Conservation (phyloP, 2,797 vertebrate genomes). For the Malacoraja senta region DNA sequence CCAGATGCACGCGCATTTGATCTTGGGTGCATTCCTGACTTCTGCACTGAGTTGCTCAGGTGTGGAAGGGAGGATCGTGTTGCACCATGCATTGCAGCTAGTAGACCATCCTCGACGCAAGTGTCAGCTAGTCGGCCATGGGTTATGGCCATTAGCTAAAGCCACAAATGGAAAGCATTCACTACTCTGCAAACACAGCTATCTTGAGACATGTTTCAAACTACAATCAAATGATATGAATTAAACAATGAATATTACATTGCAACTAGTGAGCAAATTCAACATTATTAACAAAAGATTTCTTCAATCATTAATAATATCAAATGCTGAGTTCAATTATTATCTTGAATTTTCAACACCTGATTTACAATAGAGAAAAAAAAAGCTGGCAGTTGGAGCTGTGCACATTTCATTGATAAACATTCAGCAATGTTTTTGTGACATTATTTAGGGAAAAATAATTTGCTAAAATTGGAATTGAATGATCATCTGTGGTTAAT, state of each 20-base stretch:
- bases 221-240: background rate
- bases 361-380: background rate
- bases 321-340: background rate
- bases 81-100: no score
- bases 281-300: background rate
- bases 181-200: no score
- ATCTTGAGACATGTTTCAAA: background rate
- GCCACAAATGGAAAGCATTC: background rate
- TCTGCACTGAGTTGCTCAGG: no score
- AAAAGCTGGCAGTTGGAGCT: background rate
- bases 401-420: background rate
- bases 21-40: no score
- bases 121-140: no score
- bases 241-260: background rate
- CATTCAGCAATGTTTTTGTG: background rate
- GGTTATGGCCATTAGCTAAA: no score
- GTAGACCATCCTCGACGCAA: no score
- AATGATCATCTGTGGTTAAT: background rate
- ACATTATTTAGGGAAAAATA: background rate
- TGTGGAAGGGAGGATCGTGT: no score
- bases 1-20: no score
- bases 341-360: background rate
- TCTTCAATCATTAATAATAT: constrained; percentile 2
- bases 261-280: background rate
- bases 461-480: background rate